Evolutionary conservation across 2,113 vertebrate species (phyloP), one percentile per base, ranked within the genome.

Genomic region (Serilophus lunatus): DNA sequence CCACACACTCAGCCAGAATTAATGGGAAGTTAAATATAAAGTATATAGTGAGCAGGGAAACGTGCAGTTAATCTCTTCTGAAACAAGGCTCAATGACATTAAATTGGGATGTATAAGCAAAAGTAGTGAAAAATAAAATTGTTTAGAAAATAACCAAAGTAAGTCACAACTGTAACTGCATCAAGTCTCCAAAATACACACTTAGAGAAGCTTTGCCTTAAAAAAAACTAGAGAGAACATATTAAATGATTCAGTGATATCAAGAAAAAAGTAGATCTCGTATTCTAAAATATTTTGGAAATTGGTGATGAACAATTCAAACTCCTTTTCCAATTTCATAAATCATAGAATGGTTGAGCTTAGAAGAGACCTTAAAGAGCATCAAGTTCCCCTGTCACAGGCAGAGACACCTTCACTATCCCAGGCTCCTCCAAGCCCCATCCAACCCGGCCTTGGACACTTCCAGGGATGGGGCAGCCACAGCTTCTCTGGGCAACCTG

Each of bases 1-100:
- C 84, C 90, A 93, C 65, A 90, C 86, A 69, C 49, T 76, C 74
- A 68, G 50, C 26, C 82, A 91, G 78, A 94, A 85, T 53, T 76
- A 89, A 77, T 42, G 59, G 36, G n/a, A 91, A 79, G 44, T 91
- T 68, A 92, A 95, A 89, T 49, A 51, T 42, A 44, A 89, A 90
- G n/a, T 44, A 45, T 18, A 53, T 7, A 54, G 45, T 13, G 31
- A 76, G 33, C 16, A 54, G 31, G 40, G 36, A 4, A 57, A 89
- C 75, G 61, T 57, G 28, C 51, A 81, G 36, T 33, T 56, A 23
- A 88, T 31, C 20, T 83, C 29, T 59, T 57, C 71, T 76, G 69
- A 68, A 91, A 87, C 9, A 56, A 85, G 66, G 22, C 19, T 68
- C 64, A 63, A 22, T 38, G 35, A 59, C 25, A 69, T 53, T 36